A percentile compares a stretch with the other conserved stretches of the same genome.
Conservation (phyloP, 2,888 invertebrate genomes). For the Dryococelus australis region DNA sequence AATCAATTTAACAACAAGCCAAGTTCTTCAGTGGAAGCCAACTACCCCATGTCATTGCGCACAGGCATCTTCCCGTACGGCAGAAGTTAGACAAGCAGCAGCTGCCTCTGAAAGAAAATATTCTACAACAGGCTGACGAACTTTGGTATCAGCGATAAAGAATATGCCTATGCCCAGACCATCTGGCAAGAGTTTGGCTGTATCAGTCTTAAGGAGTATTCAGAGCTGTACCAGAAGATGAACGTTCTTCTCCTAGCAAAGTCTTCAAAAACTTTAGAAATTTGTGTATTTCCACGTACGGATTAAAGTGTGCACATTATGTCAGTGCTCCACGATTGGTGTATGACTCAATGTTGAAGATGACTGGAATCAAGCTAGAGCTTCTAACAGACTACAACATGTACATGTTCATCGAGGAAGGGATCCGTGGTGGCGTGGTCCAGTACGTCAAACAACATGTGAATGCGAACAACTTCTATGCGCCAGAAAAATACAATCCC, state of each 20-base stretch:
- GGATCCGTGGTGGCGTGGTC: neutral
- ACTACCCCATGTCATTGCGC: neutral
- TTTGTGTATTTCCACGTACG: neutral
- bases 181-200: neutral
- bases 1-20: neutral
- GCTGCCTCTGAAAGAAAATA: neutral
- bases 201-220: neutral
- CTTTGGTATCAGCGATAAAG: neutral
- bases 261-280: neutral
- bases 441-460: neutral
- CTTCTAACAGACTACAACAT: neutral
- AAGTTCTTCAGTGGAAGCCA: neutral
- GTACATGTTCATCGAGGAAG: neutral
- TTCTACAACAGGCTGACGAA: neutral
- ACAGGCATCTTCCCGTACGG: neutral
- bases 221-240: neutral
- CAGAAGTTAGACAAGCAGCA: neutral
- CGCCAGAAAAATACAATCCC: neutral
- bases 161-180: neutral
- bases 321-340: neutral
- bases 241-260: neutral
- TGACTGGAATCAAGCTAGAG: neutral
- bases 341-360: neutral
- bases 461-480: neutral
- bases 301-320: neutral